These are phyloP conservation scores for Leptobrachium ailaonicum DNA, from an alignment of 2,113 vertebrate species.

Conservation along the genomic window DNA sequence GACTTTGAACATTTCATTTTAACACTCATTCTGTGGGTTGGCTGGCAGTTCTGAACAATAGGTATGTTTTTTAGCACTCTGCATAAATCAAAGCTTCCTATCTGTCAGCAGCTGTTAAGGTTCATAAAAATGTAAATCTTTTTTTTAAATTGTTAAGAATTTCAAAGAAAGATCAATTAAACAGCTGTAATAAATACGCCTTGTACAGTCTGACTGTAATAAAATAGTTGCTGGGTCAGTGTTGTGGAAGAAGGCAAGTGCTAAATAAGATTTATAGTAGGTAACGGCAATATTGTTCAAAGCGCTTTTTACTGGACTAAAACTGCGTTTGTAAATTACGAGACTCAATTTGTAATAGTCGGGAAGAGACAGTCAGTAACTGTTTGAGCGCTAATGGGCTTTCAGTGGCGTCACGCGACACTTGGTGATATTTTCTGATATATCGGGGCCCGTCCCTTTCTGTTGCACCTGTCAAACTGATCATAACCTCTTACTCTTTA, in stretches of 20 bases:
- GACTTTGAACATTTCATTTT: too few relatives aligned
- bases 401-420: constrained; percentile 13
- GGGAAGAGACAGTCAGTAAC: constrained; percentile 17
- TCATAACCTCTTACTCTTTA: background rate
- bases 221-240: constrained; percentile 31
- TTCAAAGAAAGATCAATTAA: constrained; percentile 24
- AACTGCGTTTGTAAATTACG: constrained; percentile 31
- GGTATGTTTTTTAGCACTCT: too few relatives aligned
- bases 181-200: constrained; percentile 21
- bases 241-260: background rate
- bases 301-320: constrained; percentile 15
- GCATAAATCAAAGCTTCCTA: too few relatives aligned
- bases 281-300: constrained; percentile 22
- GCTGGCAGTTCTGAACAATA: too few relatives aligned
- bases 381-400: constrained; percentile 17
- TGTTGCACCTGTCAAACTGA: background rate
- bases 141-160: constrained; percentile 4
- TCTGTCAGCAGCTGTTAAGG: background rate
- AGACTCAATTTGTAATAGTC: constrained; percentile 35
- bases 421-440: constrained; percentile 25
- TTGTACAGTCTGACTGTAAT: background rate
- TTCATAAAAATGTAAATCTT: constrained; percentile 28
- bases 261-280: constrained; percentile 37
- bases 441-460: background rate
- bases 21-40: too few relatives aligned